A percentile compares a stretch with the other conserved stretches of the same genome.
phyloP scores from a whole-genome alignment of 1,140 invertebrate species.

The Drosophila navojoa region DNA sequence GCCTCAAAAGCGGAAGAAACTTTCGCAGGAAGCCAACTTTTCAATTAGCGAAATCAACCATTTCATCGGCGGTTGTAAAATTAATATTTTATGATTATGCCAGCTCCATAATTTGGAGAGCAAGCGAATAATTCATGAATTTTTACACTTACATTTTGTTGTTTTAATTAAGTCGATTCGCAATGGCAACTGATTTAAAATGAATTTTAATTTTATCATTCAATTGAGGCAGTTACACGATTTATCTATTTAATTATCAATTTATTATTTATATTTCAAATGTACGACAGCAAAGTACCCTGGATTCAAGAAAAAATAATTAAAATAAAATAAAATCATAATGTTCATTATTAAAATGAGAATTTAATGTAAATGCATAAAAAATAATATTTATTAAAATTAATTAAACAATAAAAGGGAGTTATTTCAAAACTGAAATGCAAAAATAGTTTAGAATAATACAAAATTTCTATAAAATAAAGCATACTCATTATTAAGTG shows the following conservation, averaged over 20 bases:
- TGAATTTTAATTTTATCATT: slow-evolving; percentile 10
- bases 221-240: slow-evolving; percentile 4
- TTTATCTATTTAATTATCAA: slow-evolving; percentile 24
- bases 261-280: not conserved
- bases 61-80: slow-evolving; percentile 1
- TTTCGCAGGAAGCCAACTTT: slow-evolving; percentile 1
- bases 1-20: slow-evolving; percentile 3
- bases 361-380: too few species aligned
- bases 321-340: not conserved
- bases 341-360: too few species aligned
- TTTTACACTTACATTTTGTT: slow-evolving; percentile 2
- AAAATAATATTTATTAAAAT: too few species aligned
- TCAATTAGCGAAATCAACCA: slow-evolving; percentile 19
- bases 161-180: slow-evolving; percentile 7
- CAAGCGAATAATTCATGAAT: slow-evolving; percentile 1
- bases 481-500: too few species aligned
- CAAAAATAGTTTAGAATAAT: too few species aligned
- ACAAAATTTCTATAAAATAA: too few species aligned
- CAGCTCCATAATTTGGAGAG: not conserved
- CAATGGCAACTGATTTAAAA: slow-evolving; percentile 12
- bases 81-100: slow-evolving; percentile 6
- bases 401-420: too few species aligned
- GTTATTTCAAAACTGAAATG: too few species aligned
- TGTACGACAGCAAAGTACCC: not conserved
- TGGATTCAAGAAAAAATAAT: not conserved